A percentile compares a stretch with the other conserved stretches of the same genome.
These are phyloP conservation scores for Cephus sareptanus DNA, from an alignment of 2,888 invertebrate species.

Conservation along the genomic window DNA sequence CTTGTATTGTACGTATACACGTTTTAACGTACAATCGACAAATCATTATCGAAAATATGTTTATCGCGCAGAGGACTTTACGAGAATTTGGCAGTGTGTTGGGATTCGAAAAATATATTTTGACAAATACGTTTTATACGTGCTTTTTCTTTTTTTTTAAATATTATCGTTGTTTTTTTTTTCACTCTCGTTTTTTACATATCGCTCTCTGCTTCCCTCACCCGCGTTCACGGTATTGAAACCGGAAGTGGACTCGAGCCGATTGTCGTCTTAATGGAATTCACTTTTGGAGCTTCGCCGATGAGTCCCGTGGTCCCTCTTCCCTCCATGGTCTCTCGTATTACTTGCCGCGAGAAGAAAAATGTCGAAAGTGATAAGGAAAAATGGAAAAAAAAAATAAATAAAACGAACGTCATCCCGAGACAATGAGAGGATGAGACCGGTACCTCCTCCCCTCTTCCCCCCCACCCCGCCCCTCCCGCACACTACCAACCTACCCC, in stretches of 20 bases:
- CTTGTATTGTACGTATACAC: constrained; percentile 4
- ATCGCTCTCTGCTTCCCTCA: background rate
- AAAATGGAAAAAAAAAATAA: background rate
- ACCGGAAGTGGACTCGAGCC: constrained; percentile 38
- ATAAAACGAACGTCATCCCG: constrained; percentile 42
- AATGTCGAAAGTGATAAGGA: background rate
- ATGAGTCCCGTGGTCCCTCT: background rate
- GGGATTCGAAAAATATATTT: background rate
- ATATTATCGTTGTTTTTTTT: background rate
- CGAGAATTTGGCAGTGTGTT: background rate
- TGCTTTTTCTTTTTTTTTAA: background rate
- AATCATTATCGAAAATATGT: background rate
- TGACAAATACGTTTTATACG: background rate
- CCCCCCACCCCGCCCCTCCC: too few species aligned
- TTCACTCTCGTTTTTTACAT: constrained; percentile 10
- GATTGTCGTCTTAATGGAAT: constrained; percentile 49
- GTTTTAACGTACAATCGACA: too few species aligned
- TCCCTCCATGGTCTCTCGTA: background rate
- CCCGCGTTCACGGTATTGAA: constrained; percentile 40
- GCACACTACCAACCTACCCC: background rate
- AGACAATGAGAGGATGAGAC: background rate
- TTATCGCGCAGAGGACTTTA: background rate
- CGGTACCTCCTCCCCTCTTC: background rate
- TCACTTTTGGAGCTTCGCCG: constrained; percentile 53
- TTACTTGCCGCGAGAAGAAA: background rate